Conservation (phyloP, 2,888 invertebrate genomes). For the Cheilosia variabilis region DNA sequence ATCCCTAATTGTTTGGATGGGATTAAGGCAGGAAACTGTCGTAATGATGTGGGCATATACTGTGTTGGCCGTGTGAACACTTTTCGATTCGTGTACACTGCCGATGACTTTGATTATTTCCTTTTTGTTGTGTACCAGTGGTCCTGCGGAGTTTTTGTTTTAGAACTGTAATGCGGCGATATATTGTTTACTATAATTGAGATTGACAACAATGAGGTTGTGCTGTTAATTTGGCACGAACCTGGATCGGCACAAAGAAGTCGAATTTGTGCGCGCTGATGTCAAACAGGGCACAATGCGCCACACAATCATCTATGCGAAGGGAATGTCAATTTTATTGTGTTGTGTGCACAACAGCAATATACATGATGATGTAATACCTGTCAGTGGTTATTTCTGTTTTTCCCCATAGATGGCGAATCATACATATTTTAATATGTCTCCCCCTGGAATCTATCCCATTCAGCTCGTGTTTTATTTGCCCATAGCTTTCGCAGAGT, state of each 20-base stretch:
- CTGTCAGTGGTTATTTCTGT: too few relatives aligned
- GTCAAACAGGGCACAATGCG: background rate
- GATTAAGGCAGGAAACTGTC: constrained; percentile 32
- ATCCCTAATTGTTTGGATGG: constrained; percentile 50
- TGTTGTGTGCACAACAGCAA: too few relatives aligned
- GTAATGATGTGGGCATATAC: constrained; percentile 2
- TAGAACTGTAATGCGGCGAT: constrained; percentile 15
- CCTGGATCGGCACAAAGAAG: background rate
- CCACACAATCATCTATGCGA: too few relatives aligned
- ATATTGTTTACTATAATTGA: constrained; percentile 45
- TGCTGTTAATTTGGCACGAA: constrained; percentile 58
- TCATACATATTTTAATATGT: too few relatives aligned
- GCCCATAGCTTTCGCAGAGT: too few relatives aligned
- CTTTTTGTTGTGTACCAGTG: constrained; percentile 10
- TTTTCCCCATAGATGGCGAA: too few relatives aligned
- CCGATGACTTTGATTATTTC: constrained; percentile 44
- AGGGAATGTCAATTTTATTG: too few relatives aligned
- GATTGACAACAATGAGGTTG: constrained; percentile 52
- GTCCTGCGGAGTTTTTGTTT: constrained; percentile 69
- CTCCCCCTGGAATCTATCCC: too few relatives aligned
- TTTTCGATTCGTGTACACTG: constrained; percentile 25
- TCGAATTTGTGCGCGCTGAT: background rate
- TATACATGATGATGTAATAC: too few relatives aligned
- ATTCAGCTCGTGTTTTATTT: too few relatives aligned
- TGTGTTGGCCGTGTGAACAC: constrained; percentile 58